Percentiles rank a stretch among this genome's conserved stretches.
Conservation (phyloP, 2,888 invertebrate species). For the Drosophila lutescens region DNA sequence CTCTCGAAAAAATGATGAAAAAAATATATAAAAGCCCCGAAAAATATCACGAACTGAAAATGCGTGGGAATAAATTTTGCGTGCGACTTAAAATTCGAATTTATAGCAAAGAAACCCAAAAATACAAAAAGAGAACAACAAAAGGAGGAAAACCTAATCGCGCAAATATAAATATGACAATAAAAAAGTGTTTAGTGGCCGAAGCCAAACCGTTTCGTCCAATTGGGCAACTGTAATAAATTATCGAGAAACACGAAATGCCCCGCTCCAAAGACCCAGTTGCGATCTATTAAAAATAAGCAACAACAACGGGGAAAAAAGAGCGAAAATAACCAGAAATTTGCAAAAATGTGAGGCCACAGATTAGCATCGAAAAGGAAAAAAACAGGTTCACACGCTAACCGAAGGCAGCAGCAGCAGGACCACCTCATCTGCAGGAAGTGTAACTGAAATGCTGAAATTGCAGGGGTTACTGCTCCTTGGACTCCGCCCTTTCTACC, state of each 20-base stretch:
- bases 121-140: slow-evolving; percentile 25
- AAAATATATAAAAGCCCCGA: slow-evolving; percentile 48
- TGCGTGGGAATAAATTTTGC: slow-evolving; percentile 76
- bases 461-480: slow-evolving; percentile 48
- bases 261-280: slow-evolving; percentile 61
- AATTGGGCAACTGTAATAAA: slow-evolving; percentile 77
- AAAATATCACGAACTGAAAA: slow-evolving; percentile 72
- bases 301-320: neutral
- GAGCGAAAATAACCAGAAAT: slow-evolving; percentile 34
- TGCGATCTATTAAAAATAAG: slow-evolving; percentile 55
- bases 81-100: slow-evolving; percentile 61
- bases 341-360: slow-evolving; percentile 38
- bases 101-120: slow-evolving; percentile 31
- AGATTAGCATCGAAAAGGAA: slow-evolving; percentile 48
- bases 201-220: slow-evolving; percentile 51
- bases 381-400: slow-evolving; percentile 77
- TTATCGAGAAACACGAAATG: slow-evolving; percentile 76
- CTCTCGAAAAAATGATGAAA: slow-evolving; percentile 39
- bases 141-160: slow-evolving; percentile 68
- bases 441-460: slow-evolving; percentile 57
- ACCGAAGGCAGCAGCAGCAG: slow-evolving; percentile 12
- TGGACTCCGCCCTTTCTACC: slow-evolving; percentile 35
- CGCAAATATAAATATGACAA: slow-evolving; percentile 71
- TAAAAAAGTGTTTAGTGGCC: slow-evolving; percentile 60
- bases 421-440: slow-evolving; percentile 53